phyloP scores from a whole-genome alignment of 2,797 vertebrate species.

The Karalla daura region DNA sequence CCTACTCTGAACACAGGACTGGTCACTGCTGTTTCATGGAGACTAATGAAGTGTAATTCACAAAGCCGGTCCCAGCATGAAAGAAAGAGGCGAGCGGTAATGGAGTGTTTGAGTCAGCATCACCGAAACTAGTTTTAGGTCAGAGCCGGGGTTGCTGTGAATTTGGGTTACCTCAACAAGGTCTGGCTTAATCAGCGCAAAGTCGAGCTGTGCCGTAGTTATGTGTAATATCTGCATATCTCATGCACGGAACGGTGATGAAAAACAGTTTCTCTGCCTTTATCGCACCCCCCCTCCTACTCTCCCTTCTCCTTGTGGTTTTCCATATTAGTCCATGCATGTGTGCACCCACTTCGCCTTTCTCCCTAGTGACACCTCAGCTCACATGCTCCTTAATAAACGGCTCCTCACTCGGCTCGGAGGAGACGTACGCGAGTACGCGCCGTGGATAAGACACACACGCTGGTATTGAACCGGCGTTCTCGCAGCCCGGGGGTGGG shows the following conservation, averaged over 20 bases:
- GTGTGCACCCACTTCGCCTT: conserved; percentile 29
- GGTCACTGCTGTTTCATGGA: background rate
- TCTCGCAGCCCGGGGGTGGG: conserved; percentile 48
- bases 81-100: background rate
- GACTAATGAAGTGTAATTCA: conserved; percentile 27
- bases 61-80: conserved; percentile 20
- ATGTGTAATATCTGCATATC: conserved; percentile 15
- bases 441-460: conserved; percentile 26
- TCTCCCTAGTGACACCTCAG: conserved; percentile 31
- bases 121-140: conserved; percentile 51
- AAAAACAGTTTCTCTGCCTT: conserved; percentile 12
- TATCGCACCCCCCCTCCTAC: background rate
- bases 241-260: conserved; percentile 7
- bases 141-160: conserved; percentile 39
- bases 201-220: conserved; percentile 21
- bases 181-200: conserved; percentile 38
- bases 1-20: conserved; percentile 2
- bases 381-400: conserved; percentile 16
- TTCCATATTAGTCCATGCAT: conserved; percentile 39
- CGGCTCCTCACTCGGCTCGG: conserved; percentile 15
- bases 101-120: conserved; percentile 50
- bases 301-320: conserved; percentile 3
- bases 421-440: conserved; percentile 19
- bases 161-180: conserved; percentile 55
- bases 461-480: conserved; percentile 24